Conservation (phyloP, 2,888 invertebrate genomes). For the Escarpia spicata region DNA sequence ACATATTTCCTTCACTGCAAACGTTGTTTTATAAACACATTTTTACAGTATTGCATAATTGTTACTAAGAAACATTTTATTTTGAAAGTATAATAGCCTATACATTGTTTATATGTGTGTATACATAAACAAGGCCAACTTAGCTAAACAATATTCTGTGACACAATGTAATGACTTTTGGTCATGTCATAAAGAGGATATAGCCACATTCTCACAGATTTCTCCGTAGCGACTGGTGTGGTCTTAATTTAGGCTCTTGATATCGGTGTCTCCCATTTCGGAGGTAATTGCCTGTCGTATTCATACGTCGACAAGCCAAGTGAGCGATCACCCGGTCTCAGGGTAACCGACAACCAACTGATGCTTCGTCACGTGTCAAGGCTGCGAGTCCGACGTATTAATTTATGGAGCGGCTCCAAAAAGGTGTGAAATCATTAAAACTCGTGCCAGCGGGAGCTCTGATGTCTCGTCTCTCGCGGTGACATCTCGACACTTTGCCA, state of each 20-base stretch:
- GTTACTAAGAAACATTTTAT: no score
- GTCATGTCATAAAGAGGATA: neutral
- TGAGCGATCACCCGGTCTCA: neutral
- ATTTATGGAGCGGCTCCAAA: slow-evolving; percentile 5
- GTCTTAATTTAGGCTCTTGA: neutral
- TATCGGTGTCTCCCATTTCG: neutral
- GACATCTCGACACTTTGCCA: neutral
- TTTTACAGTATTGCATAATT: no score
- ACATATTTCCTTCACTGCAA: no score
- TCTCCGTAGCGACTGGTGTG: neutral
- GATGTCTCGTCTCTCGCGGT: neutral
- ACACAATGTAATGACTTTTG: neutral
- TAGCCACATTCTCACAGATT: neutral
- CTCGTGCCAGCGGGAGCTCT: neutral
- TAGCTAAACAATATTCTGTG: no score
- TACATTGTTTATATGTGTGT: no score
- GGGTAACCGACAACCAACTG: neutral
- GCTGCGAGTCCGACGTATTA: neutral
- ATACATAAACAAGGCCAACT: no score
- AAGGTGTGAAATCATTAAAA: neutral
- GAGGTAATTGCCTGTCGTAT: neutral
- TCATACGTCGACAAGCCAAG: neutral
- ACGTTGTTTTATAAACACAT: no score
- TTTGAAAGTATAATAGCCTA: no score
- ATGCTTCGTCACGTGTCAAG: neutral